Conservation (phyloP, 2,113 vertebrate genomes). For the Tylochromis polylepis region DNA sequence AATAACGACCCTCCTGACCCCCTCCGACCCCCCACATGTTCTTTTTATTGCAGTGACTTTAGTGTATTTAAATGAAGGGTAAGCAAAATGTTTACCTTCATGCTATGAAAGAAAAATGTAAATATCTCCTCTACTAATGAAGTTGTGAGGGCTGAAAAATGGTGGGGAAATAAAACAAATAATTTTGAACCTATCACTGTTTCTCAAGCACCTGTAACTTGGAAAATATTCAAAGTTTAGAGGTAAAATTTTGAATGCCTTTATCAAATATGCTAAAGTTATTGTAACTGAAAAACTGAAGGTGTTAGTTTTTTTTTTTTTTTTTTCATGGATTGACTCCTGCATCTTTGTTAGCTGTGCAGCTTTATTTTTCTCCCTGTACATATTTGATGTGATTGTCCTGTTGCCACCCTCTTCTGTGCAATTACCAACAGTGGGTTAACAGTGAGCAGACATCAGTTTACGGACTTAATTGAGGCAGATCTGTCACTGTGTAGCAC, state of each 20-base stretch:
- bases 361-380: not conserved
- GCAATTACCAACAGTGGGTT: not conserved
- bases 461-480: not conserved
- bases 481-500: constrained; percentile 36
- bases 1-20: not conserved
- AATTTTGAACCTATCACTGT: not conserved
- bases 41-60: not conserved
- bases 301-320: accelerated
- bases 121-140: not conserved
- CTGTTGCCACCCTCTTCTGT: not conserved
- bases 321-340: not conserved
- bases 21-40: not conserved
- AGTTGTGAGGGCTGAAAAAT: not conserved
- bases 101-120: not conserved
- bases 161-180: not conserved
- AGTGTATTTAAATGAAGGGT: not conserved
- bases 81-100: not conserved
- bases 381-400: not conserved
- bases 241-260: not conserved
- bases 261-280: not conserved
- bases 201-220: not conserved
- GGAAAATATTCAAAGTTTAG: not conserved
- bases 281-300: not conserved
- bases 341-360: not conserved
- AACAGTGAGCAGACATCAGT: not conserved